Conservation (phyloP, 2,797 vertebrate species). For the Orientallactaga sibirica region DNA sequence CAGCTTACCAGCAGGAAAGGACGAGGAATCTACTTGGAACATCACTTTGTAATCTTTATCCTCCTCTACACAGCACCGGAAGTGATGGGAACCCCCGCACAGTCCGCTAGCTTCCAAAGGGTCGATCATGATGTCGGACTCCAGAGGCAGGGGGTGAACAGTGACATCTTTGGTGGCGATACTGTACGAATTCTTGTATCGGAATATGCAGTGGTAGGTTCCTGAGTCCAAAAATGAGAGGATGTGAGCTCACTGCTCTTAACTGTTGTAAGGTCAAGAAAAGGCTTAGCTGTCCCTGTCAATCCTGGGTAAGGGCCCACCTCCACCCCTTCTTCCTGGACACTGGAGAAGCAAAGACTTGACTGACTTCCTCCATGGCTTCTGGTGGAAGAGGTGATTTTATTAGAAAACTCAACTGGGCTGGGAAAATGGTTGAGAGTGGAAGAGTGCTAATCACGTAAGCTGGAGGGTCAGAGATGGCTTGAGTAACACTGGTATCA, state of each 20-base stretch:
- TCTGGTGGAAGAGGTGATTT: too few relatives aligned
- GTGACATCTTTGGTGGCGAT: constrained; percentile 74
- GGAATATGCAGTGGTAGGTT: constrained; percentile 86
- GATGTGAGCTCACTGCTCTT: background rate
- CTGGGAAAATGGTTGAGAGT: too few relatives aligned
- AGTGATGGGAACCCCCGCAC: constrained; percentile 23
- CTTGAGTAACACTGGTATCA: too few relatives aligned
- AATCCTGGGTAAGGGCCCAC: too few relatives aligned
- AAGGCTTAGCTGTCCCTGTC: background rate
- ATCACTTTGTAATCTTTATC: constrained; percentile 63
- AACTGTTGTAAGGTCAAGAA: too few relatives aligned
- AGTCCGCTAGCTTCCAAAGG: constrained; percentile 72
- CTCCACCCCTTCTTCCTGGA: background rate
- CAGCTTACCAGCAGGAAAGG: constrained; percentile 80
- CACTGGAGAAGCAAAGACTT: background rate
- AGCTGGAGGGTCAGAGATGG: too few relatives aligned
- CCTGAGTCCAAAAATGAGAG: constrained; percentile 78
- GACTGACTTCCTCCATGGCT: too few relatives aligned
- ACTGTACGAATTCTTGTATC: constrained; percentile 76
- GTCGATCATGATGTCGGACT: constrained; percentile 82
- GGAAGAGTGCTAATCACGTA: too few relatives aligned
- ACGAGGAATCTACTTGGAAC: constrained; percentile 29
- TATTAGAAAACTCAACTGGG: too few relatives aligned
- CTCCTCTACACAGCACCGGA: constrained; percentile 84
- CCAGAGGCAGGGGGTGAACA: constrained; percentile 81